A percentile compares a stretch with the other conserved stretches of the same genome.
Conservation (phyloP, 2,888 invertebrate genomes). For the Pachydiplax longipennis region DNA sequence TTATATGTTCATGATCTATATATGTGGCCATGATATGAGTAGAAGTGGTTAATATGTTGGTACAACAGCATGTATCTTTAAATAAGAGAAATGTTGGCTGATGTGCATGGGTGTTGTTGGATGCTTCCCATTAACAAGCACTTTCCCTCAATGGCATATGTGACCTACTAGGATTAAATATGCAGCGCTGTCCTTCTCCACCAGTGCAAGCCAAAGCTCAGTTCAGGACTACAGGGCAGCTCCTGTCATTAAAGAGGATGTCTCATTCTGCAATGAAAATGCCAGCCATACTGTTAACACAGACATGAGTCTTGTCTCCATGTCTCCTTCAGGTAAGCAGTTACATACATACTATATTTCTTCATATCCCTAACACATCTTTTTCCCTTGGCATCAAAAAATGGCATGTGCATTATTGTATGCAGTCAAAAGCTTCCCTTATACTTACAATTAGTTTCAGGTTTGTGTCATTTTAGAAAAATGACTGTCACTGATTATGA, state of each 20-base stretch:
- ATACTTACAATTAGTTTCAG: too few relatives aligned
- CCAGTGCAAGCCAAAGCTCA: conserved; percentile 53
- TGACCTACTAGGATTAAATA: conserved; percentile 64
- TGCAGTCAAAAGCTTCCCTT: too few relatives aligned
- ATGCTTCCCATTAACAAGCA: conserved; percentile 26
- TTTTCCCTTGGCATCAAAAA: too few relatives aligned
- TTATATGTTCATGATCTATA: too few relatives aligned
- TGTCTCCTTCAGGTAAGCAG: conserved; percentile 51
- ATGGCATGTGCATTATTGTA: too few relatives aligned
- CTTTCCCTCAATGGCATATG: not conserved
- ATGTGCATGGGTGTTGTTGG: conserved; percentile 9
- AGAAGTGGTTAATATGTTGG: too few relatives aligned
- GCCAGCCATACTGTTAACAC: conserved; percentile 50
- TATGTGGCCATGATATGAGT: too few relatives aligned
- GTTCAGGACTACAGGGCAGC: conserved; percentile 49
- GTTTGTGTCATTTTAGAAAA: too few relatives aligned
- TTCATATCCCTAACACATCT: too few relatives aligned
- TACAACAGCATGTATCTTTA: not conserved
- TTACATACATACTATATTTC: not conserved
- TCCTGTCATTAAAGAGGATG: conserved; percentile 9
- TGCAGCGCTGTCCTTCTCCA: conserved; percentile 69
- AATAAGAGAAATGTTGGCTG: not conserved
- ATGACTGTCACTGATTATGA: too few relatives aligned
- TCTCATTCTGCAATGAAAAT: not conserved
- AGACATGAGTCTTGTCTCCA: conserved; percentile 54